A percentile compares a stretch with the other conserved stretches of the same genome.
phyloP scores from a whole-genome alignment of 2,888 invertebrate genomes.

The Metacarcinus magister region DNA sequence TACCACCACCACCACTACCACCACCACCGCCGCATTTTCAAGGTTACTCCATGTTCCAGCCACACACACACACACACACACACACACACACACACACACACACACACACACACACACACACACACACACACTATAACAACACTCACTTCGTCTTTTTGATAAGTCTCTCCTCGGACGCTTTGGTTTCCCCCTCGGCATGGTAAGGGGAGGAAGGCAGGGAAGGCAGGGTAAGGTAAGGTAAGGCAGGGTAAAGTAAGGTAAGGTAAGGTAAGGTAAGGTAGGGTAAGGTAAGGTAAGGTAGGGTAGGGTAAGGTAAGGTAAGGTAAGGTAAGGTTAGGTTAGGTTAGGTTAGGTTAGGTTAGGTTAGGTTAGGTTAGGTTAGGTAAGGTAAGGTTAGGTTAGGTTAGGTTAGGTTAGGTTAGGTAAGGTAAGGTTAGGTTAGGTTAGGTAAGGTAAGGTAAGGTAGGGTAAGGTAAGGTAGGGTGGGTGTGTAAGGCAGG shows the following conservation, averaged over 20 bases:
- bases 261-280: not conserved
- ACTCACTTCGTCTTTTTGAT: not conserved
- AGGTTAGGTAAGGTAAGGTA: not conserved
- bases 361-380: slow-evolving; percentile 14
- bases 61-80: no score
- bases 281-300: not conserved
- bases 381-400: not conserved
- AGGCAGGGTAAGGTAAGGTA: not conserved
- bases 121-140: no score
- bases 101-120: not conserved
- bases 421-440: no score
- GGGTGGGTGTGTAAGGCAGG: not conserved
- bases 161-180: not conserved
- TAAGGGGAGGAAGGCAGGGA: not conserved
- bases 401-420: no score
- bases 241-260: not conserved
- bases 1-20: not conserved
- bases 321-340: not conserved
- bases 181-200: not conserved
- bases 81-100: not conserved
- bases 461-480: not conserved
- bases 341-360: slow-evolving; percentile 35
- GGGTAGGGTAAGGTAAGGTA: not conserved
- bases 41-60: not conserved
- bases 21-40: slow-evolving; percentile 3